These are phyloP conservation scores for Tangara arthus DNA, from an alignment of 2,797 vertebrate genomes.

Conservation along the genomic window DNA sequence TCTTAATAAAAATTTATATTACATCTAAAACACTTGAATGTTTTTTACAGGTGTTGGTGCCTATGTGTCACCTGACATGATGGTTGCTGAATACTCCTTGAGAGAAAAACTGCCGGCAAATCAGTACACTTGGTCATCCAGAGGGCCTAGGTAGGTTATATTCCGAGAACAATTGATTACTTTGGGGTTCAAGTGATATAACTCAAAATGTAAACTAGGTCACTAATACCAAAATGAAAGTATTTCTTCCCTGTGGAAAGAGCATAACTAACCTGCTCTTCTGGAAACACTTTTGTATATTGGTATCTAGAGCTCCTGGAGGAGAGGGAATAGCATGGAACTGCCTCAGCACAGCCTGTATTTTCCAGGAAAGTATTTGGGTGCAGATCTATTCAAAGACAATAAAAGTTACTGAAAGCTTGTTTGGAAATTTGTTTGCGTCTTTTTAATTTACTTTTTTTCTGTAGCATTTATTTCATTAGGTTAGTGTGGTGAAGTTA, in stretches of 20 bases:
- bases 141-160: slow-evolving; percentile 84
- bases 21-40: background rate
- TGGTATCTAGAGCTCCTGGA: background rate
- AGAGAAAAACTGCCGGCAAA: slow-evolving; percentile 97
- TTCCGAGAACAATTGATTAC: background rate
- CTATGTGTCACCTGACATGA: slow-evolving; percentile 98
- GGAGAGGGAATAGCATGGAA: background rate
- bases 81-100: slow-evolving; percentile 97
- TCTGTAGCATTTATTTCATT: background rate
- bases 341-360: background rate
- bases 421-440: background rate
- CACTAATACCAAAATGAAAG: background rate
- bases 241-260: background rate
- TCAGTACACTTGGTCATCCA: slow-evolving; percentile 98
- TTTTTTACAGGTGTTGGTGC: slow-evolving; percentile 88
- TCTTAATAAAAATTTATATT: background rate
- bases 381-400: background rate
- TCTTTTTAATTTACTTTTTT: background rate
- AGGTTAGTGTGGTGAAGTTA: background rate
- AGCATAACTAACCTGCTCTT: background rate
- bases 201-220: background rate
- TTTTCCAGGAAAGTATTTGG: background rate
- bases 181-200: background rate
- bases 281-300: background rate
- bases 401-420: background rate